phyloP scores from a whole-genome alignment of 2,797 vertebrate species.

The Clarias laeviceps region DNA sequence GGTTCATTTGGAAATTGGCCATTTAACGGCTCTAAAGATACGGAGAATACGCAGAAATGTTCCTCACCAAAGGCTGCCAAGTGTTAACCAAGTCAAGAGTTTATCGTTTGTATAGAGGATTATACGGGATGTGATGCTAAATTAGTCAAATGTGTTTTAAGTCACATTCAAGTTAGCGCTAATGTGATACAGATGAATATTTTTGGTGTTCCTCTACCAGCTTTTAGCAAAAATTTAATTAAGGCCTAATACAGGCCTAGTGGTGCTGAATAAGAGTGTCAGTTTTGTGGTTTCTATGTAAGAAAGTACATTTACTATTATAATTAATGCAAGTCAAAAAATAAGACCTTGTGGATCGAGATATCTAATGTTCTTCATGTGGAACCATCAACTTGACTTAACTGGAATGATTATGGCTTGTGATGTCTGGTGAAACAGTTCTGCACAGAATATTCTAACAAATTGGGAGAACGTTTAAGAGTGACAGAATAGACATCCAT shows the following conservation, averaged over 20 bases:
- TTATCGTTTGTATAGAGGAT: background rate
- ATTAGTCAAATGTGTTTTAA: background rate
- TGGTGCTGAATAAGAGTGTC: background rate
- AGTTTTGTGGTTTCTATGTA: background rate
- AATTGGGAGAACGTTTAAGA: background rate
- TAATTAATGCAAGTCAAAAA: background rate
- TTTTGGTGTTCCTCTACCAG: too few species aligned
- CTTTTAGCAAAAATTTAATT: background rate
- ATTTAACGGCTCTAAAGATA: slow-evolving; percentile 32
- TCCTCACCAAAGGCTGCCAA: slow-evolving; percentile 41
- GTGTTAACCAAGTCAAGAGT: slow-evolving; percentile 45
- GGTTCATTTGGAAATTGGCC: slow-evolving; percentile 46
- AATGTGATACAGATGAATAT: background rate
- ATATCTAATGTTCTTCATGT: background rate
- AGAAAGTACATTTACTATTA: background rate
- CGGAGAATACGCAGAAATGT: slow-evolving; percentile 26
- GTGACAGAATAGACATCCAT: background rate
- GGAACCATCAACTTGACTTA: background rate
- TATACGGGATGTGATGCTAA: background rate
- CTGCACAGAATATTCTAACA: background rate
- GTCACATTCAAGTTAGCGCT: background rate
- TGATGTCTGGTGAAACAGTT: background rate
- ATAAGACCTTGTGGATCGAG: background rate
- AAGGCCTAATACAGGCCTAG: background rate
- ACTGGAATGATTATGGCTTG: background rate